Evolutionary conservation across 2,113 vertebrate species (phyloP).

Genomic region (Campylomormyrus numenius): DNA sequence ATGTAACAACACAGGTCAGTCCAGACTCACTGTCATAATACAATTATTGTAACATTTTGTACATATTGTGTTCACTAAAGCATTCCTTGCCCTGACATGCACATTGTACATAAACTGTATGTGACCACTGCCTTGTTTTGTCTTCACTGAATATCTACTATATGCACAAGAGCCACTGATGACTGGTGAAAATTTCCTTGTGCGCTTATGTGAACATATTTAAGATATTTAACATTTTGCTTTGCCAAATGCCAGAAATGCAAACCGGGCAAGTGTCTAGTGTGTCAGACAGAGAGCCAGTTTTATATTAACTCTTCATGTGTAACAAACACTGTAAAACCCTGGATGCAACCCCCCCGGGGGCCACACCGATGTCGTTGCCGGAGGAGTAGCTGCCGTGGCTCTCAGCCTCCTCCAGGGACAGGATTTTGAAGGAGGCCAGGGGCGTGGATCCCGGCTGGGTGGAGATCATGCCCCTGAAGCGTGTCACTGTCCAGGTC

Average conservation of each 20-base stretch:
- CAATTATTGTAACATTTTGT: not conserved
- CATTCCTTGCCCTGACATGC: not conserved
- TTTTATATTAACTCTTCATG: not conserved
- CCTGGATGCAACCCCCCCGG: not conserved
- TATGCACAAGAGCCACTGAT: not conserved
- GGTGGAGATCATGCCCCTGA: slow-evolving; percentile 96
- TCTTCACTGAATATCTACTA: not conserved
- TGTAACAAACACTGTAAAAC: not conserved
- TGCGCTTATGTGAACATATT: not conserved
- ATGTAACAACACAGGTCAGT: not conserved
- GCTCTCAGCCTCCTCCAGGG: slow-evolving; percentile 89
- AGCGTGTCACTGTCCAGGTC: slow-evolving; percentile 93
- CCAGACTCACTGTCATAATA: not conserved
- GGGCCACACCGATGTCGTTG: slow-evolving; percentile 82
- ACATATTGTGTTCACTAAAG: not conserved
- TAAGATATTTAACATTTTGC: not conserved
- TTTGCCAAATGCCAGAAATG: not conserved
- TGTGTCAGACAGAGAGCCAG: not conserved
- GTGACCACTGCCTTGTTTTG: not conserved
- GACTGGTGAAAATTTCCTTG: not conserved
- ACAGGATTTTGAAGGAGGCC: slow-evolving; percentile 93
- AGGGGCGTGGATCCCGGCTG: slow-evolving; percentile 92
- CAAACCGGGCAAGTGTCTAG: not conserved
- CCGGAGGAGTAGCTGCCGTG: slow-evolving; percentile 90
- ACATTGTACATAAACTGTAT: not conserved